These are phyloP conservation scores for Scytalopus superciliaris DNA, from an alignment of 2,113 vertebrate species.

Conservation along the genomic window DNA sequence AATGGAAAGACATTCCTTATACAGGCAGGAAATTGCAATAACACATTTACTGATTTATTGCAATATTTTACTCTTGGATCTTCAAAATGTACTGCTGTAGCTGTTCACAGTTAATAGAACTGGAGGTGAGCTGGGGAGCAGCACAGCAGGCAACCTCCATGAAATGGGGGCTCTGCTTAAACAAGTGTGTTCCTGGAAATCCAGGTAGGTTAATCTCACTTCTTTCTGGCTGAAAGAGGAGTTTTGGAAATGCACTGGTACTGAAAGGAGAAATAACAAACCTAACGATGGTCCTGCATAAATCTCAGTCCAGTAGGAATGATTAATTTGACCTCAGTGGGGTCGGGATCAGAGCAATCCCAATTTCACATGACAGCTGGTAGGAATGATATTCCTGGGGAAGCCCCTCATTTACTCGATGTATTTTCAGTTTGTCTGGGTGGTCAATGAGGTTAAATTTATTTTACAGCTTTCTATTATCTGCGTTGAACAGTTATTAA, in stretches of 20 bases:
- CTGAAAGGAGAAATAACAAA: not conserved
- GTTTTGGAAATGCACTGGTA: not conserved
- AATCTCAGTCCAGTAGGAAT: not conserved
- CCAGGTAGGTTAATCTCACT: not conserved
- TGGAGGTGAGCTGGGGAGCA: not conserved
- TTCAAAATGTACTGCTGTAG: not conserved
- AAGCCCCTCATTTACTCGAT: not conserved
- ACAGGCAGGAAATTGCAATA: conserved; percentile 45
- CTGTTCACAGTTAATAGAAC: conserved; percentile 21
- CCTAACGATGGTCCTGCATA: accelerated
- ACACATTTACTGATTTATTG: conserved; percentile 27
- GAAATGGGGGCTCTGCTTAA: not conserved
- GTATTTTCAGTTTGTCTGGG: not conserved
- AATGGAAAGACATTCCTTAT: conserved; percentile 35
- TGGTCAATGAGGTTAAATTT: not conserved
- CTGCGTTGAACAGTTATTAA: not conserved
- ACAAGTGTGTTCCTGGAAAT: not conserved
- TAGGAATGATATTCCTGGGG: not conserved
- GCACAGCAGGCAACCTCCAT: not conserved
- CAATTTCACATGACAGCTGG: not conserved
- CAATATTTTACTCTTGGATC: conserved; percentile 11
- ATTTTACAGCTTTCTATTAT: not conserved
- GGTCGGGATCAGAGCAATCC: not conserved
- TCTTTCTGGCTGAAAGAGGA: not conserved
- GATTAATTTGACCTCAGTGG: not conserved